Conservation (phyloP, 2,888 invertebrate genomes). For the Papilio gigon region DNA sequence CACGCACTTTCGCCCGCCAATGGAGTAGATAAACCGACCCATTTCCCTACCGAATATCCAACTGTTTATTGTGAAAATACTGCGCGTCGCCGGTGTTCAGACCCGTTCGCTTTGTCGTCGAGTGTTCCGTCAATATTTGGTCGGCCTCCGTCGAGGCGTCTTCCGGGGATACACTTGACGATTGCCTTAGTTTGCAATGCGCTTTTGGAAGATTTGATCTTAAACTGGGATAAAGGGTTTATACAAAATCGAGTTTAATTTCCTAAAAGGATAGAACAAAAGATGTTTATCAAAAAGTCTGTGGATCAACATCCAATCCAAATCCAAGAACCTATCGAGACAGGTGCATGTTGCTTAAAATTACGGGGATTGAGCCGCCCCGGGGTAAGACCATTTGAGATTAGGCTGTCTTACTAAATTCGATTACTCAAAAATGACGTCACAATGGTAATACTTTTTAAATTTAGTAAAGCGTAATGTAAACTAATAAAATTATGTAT, state of each 20-base stretch:
- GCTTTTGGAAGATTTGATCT: conserved; percentile 38
- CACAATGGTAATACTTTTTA: too few relatives aligned
- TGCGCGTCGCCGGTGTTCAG: conserved; percentile 47
- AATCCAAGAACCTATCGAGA: too few relatives aligned
- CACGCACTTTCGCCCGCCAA: conserved; percentile 41
- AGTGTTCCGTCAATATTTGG: conserved; percentile 71
- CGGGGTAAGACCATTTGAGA: too few relatives aligned
- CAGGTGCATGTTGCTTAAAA: too few relatives aligned
- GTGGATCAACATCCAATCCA: too few relatives aligned
- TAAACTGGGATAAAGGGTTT: conserved; percentile 8
- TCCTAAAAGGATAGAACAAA: background rate
- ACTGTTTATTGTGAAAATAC: conserved; percentile 65
- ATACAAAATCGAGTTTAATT: background rate
- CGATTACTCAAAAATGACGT: too few relatives aligned
- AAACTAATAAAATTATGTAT: background rate
- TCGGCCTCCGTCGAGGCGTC: conserved; percentile 47
- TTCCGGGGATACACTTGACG: conserved; percentile 39
- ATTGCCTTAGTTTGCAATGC: conserved; percentile 41
- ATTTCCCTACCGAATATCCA: conserved; percentile 60
- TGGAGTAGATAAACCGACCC: conserved; percentile 47
- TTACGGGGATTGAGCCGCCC: too few relatives aligned
- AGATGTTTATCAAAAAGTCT: background rate
- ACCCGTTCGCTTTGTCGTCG: conserved; percentile 64
- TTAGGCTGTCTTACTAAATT: too few relatives aligned
- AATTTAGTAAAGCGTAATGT: too few relatives aligned